Percentiles rank a stretch among this genome's conserved stretches.
phyloP scores from a whole-genome alignment of 2,797 vertebrate species.

The Pitangus sulphuratus region DNA sequence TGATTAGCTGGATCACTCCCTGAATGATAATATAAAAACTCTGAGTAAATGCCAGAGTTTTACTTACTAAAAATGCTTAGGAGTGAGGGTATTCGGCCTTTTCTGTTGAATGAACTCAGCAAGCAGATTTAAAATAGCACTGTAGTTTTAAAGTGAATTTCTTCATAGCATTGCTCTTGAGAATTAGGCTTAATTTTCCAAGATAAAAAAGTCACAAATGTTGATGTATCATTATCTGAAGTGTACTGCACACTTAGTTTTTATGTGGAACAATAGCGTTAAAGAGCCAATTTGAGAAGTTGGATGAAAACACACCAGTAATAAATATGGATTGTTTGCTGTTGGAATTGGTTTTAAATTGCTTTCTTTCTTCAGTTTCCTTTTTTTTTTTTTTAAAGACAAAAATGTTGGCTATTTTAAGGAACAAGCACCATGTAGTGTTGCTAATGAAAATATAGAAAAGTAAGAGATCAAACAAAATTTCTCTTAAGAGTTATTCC shows the following conservation, averaged over 20 bases:
- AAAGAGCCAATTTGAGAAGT: not conserved
- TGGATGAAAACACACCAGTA: not conserved
- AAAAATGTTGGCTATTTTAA: not conserved
- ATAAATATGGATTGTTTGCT: slow-evolving; percentile 12
- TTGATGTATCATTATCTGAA: slow-evolving; percentile 33
- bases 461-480: not conserved
- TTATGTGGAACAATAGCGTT: not conserved
- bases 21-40: not conserved
- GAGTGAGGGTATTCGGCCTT: not conserved
- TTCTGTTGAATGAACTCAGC: not conserved
- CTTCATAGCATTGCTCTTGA: not conserved
- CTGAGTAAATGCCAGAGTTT: not conserved
- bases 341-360: slow-evolving; percentile 12
- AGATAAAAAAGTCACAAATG: slow-evolving; percentile 12
- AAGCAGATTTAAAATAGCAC: slow-evolving; percentile 3
- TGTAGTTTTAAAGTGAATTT: not conserved
- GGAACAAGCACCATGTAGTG: not conserved
- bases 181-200: slow-evolving; percentile 31
- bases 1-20: not conserved
- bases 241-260: not conserved
- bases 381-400: not conserved
- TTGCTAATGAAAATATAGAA: not conserved
- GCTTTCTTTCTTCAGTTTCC: not conserved
- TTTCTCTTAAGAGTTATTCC: not conserved
- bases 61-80: not conserved